Evolutionary conservation across 2,113 vertebrate species (phyloP).

Genomic region (Pedetes capensis): DNA sequence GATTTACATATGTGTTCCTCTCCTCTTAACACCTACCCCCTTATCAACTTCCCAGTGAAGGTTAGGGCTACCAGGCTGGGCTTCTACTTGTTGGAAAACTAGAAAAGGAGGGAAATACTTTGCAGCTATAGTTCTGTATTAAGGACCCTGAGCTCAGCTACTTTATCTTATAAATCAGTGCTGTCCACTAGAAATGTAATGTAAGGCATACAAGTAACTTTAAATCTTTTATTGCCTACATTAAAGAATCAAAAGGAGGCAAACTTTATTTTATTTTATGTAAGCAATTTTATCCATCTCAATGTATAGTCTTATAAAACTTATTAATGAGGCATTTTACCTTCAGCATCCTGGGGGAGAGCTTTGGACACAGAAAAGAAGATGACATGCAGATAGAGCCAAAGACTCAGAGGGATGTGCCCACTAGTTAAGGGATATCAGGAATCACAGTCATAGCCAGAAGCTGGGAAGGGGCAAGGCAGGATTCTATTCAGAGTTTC

Average conservation of each 20-base stretch:
- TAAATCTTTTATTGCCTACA: background rate
- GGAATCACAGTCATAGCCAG: background rate
- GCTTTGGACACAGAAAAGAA: background rate
- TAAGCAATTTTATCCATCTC: background rate
- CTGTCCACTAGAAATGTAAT: background rate
- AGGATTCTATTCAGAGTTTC: background rate
- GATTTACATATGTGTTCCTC: background rate
- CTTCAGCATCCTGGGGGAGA: background rate
- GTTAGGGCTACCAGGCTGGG: background rate
- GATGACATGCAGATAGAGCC: fast-evolving
- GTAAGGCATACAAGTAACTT: background rate
- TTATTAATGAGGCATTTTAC: background rate
- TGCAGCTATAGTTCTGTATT: background rate
- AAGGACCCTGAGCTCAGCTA: background rate
- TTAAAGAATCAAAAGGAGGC: background rate
- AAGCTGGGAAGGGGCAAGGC: background rate
- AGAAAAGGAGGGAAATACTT: background rate
- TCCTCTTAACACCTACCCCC: background rate
- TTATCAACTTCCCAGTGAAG: background rate
- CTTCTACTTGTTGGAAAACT: background rate
- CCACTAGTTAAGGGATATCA: background rate
- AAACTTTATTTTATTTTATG: background rate
- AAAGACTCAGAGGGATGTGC: background rate
- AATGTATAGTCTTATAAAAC: background rate
- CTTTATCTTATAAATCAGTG: background rate